Percentiles rank a stretch among this genome's conserved stretches.
Conservation (phyloP, 2,113 vertebrate genomes). For the Myotis brandtii region DNA sequence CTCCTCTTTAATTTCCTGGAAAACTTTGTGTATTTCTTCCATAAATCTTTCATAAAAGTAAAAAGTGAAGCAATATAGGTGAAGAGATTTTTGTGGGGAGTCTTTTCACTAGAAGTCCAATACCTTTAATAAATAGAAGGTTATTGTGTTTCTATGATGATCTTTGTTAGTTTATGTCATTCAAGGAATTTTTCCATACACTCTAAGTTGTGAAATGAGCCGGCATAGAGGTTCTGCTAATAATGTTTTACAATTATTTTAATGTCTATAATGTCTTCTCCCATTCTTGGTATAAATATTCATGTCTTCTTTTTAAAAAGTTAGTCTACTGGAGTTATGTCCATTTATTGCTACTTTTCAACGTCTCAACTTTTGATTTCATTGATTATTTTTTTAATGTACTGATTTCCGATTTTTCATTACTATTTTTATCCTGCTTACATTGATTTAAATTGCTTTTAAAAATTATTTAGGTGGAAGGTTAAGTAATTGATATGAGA, state of each 20-base stretch:
- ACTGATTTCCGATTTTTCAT: neutral
- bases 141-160: neutral
- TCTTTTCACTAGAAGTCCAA: neutral
- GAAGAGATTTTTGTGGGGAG: neutral
- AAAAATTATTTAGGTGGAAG: neutral
- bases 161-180: neutral
- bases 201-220: neutral
- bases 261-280: neutral
- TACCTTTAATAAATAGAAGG: neutral
- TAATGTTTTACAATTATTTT: neutral
- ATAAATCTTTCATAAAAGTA: neutral
- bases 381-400: neutral
- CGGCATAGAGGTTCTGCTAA: neutral
- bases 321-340: neutral
- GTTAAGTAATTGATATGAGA: neutral
- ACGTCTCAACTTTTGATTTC: neutral
- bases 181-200: neutral
- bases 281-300: neutral
- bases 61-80: neutral
- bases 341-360: neutral
- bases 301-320: neutral
- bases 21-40: neutral
- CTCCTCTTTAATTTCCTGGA: neutral
- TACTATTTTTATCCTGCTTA: neutral
- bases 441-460: neutral